Conservation (phyloP, 1,140 invertebrate species). For the Drosophila rhopaloa region DNA sequence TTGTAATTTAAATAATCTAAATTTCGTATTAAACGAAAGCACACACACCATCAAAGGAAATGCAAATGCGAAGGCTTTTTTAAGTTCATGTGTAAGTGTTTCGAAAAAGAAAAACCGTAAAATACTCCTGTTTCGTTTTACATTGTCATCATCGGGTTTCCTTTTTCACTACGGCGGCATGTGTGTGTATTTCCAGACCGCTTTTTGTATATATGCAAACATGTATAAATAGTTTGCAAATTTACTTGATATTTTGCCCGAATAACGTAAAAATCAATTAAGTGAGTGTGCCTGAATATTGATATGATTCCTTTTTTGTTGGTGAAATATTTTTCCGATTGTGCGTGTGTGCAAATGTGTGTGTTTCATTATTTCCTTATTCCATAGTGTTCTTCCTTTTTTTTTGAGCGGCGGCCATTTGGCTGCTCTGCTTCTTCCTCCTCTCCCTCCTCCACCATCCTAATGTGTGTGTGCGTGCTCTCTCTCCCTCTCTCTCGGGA, state of each 20-base stretch:
- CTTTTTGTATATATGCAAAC: slow-evolving; percentile 43
- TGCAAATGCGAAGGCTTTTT: slow-evolving; percentile 62
- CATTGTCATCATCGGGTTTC: slow-evolving; percentile 72
- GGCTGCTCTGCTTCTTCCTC: slow-evolving; percentile 61
- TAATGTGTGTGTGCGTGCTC: slow-evolving; percentile 28
- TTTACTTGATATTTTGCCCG: slow-evolving; percentile 25
- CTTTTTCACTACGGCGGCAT: slow-evolving; percentile 55
- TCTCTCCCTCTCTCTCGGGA: slow-evolving; percentile 36
- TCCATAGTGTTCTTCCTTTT: slow-evolving; percentile 76
- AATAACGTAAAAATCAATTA: slow-evolving; percentile 58
- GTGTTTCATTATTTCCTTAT: slow-evolving; percentile 68
- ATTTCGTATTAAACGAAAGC: slow-evolving; percentile 66
- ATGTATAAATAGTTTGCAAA: slow-evolving; percentile 68
- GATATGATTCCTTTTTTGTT: slow-evolving; percentile 31
- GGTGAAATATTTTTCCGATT: slow-evolving; percentile 45
- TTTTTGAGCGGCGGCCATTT: slow-evolving; percentile 70
- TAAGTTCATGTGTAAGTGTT: slow-evolving; percentile 76
- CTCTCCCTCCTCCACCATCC: slow-evolving; percentile 6
- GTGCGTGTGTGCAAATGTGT: slow-evolving; percentile 21
- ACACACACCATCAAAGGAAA: slow-evolving; percentile 61
- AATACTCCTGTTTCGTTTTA: slow-evolving; percentile 58
- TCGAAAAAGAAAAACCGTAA: slow-evolving; percentile 13
- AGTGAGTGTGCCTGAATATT: slow-evolving; percentile 18
- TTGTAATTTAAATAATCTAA: slow-evolving; percentile 80
- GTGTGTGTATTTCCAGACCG: slow-evolving; percentile 61